Base-by-base conservation (phyloP, 2,888 invertebrate species). In the Aleiodes leptofemur region DNA sequence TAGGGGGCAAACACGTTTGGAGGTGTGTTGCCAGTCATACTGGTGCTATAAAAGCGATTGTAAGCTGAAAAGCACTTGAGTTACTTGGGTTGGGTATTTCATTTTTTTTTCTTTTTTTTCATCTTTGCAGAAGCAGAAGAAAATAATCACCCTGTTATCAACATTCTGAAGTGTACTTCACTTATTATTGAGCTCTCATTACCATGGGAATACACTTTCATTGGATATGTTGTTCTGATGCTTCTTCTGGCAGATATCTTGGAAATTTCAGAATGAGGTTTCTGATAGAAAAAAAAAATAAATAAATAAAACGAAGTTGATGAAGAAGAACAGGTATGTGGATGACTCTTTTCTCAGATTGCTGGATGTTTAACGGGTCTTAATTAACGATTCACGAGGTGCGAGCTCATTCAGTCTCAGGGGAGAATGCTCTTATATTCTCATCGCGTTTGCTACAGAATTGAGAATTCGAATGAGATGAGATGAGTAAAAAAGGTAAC, bases 101-200 rank as follows among this genome's bases (percentile, higher is more conserved):
- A 6, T 34, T 43, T 43, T 9, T 43, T 43, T 43, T 43, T 9
- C 8, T 43, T 43, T 43, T 43, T 43, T 1, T 43, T 29, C 0
- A 51, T 38, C 16, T 57, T 57, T 31, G 38, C 6, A 29, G n/a
- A n/a, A n/a, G n/a, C 29, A 51, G 14, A 31, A 31, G 23, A 51
- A 81, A 85, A 83, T 84, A 83, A 85, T 86, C 82, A 81, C 80
- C 80, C 81, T 77, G 81, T 83, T 85, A 84, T 83, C 82, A 79
- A 75, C 76, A 76, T 74, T 78, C 83, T 85, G 84, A 86, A 83
- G 85, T 84, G 77, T 53, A 75, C 78, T 72, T 75, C 83, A 78
- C 82, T 83, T 83, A 83, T 84, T 84, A 83, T 82, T 76, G 83
- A 81, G 72, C 77, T 43, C 77, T 82, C 83, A 78, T 84, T 83